phyloP scores from a whole-genome alignment of 2,888 invertebrate genomes.

The Scaptomyza tumidula region DNA sequence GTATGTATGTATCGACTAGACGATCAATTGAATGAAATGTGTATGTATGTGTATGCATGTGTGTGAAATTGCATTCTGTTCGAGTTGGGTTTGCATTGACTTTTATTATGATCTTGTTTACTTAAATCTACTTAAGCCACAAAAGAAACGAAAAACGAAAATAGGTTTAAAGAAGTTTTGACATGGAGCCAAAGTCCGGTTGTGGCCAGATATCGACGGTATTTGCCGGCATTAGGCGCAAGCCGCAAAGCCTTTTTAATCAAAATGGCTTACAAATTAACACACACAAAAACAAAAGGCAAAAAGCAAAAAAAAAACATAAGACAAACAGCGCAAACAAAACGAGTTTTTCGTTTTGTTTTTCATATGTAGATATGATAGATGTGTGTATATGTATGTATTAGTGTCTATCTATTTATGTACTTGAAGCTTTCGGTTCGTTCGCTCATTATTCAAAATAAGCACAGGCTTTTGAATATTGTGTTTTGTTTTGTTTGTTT shows the following conservation, averaged over 20 bases:
- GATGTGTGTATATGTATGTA: background rate
- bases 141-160: constrained; percentile 23
- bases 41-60: background rate
- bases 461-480: background rate
- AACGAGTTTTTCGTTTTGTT: constrained; percentile 27
- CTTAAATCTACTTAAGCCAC: constrained; percentile 41
- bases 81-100: constrained; percentile 22
- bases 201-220: constrained; percentile 58
- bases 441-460: constrained; percentile 11
- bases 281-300: background rate
- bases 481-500: background rate
- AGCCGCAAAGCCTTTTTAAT: constrained; percentile 48
- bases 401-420: background rate
- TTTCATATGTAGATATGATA: constrained; percentile 8
- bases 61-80: constrained; percentile 20
- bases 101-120: constrained; percentile 34
- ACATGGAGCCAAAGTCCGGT: constrained; percentile 58
- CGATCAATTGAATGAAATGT: constrained; percentile 28
- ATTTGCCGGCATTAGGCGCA: constrained; percentile 48
- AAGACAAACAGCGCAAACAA: constrained; percentile 11
- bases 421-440: background rate
- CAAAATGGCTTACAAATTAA: constrained; percentile 43
- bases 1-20: constrained; percentile 33
- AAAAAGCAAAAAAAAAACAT: background rate
- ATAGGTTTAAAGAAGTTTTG: constrained; percentile 36